A percentile compares a stretch with the other conserved stretches of the same genome.
phyloP scores from a whole-genome alignment of 2,797 vertebrate genomes.

The Poecilia wingei region DNA sequence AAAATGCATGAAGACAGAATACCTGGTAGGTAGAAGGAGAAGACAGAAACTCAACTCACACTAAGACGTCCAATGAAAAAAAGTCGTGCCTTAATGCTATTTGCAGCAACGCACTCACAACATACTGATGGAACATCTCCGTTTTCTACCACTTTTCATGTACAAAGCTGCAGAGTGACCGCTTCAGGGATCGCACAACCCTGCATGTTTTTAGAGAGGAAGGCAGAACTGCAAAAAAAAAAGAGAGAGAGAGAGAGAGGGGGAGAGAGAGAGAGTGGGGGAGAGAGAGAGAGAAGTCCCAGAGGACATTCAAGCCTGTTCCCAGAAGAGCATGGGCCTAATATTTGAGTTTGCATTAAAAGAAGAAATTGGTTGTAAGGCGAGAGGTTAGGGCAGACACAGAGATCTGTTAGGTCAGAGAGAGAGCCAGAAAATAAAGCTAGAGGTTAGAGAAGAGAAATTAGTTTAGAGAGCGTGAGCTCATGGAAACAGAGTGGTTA shows the following conservation, averaged over 20 bases:
- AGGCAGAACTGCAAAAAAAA: constrained; percentile 8
- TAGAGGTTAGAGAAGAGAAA: constrained; percentile 30
- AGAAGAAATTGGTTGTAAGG: constrained; percentile 50
- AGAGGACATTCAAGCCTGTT: constrained; percentile 41
- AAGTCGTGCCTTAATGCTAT: neutral
- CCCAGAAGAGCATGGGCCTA: constrained; percentile 41
- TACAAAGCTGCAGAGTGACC: constrained; percentile 23
- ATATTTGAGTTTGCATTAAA: constrained; percentile 62
- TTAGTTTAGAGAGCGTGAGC: constrained; percentile 50
- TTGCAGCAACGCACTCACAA: neutral
- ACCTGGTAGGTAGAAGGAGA: neutral
- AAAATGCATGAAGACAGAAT: neutral
- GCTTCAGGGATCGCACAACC: constrained; percentile 43
- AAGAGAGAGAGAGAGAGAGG: neutral
- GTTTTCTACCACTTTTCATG: constrained; percentile 11
- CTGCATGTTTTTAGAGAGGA: constrained; percentile 30
- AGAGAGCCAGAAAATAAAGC: constrained; percentile 21
- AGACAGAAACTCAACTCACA: neutral
- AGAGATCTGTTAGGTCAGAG: constrained; percentile 35
- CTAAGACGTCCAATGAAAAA: neutral
- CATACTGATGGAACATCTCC: constrained; percentile 14
- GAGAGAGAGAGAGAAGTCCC: constrained; percentile 26
- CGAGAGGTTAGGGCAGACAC: constrained; percentile 42
- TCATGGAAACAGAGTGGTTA: constrained; percentile 48
- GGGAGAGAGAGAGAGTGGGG: too few relatives aligned